A percentile compares a stretch with the other conserved stretches of the same genome.
These are phyloP conservation scores for Caenorhabditis briggsae DNA, from an alignment of 1,140 invertebrate genomes.

Conservation along the genomic window DNA sequence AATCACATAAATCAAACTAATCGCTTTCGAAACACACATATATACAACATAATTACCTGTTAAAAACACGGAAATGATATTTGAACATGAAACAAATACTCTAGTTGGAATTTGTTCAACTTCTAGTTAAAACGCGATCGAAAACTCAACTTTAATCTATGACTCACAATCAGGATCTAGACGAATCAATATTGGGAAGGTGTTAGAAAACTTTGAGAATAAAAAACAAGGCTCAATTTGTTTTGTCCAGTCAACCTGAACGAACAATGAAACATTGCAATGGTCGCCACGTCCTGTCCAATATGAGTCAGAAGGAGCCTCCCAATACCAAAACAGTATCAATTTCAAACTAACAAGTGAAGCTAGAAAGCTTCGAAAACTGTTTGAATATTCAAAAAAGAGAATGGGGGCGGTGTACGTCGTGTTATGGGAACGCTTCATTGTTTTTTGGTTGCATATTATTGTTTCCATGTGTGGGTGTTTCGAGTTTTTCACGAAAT, in stretches of 20 bases:
- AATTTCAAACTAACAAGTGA: neutral
- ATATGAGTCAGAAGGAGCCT: slow-evolving; percentile 14
- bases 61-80: too few species aligned
- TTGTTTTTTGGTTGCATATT: neutral
- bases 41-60: too few species aligned
- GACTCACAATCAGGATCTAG: too few species aligned
- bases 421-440: slow-evolving; percentile 18
- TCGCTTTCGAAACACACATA: neutral
- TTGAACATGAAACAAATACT: too few species aligned
- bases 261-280: slow-evolving; percentile 34
- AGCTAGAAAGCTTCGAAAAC: neutral
- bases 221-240: slow-evolving; percentile 37
- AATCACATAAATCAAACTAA: slow-evolving; percentile 17
- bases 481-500: too few species aligned
- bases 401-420: neutral
- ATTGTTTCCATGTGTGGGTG: too few species aligned
- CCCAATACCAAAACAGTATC: neutral
- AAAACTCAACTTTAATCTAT: too few species aligned
- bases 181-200: too few species aligned
- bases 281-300: neutral
- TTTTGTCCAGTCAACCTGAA: slow-evolving; percentile 39
- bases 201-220: neutral
- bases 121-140: too few species aligned
- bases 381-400: slow-evolving; percentile 31
- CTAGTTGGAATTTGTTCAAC: too few species aligned